Evolutionary conservation across 2,888 invertebrate species (phyloP).

Genomic region (Epinotia brunnichana): DNA sequence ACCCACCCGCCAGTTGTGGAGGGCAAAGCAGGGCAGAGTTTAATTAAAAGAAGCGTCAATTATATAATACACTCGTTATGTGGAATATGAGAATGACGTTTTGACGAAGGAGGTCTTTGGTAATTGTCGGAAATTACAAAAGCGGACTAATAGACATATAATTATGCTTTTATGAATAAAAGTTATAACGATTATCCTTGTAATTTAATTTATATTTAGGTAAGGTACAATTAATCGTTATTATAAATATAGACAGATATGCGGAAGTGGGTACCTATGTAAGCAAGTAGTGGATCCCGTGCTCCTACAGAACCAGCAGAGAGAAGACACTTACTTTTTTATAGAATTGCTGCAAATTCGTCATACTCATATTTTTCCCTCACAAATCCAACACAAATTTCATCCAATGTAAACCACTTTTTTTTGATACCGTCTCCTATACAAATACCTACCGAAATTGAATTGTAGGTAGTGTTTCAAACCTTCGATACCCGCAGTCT

Average conservation of each 20-base stretch:
- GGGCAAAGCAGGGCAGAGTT: slow-evolving; percentile 51
- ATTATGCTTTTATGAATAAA: neutral
- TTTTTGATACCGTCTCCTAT: too few species aligned
- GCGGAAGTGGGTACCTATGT: neutral
- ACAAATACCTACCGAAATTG: too few species aligned
- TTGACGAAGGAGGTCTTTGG: slow-evolving; percentile 52
- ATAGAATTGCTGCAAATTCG: too few species aligned
- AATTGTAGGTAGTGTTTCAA: neutral
- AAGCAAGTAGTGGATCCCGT: neutral
- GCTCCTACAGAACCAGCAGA: too few species aligned
- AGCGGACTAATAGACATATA: neutral
- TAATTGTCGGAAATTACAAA: slow-evolving; percentile 29
- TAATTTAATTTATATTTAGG: neutral
- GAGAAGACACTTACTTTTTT: too few species aligned
- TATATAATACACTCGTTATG: slow-evolving; percentile 52
- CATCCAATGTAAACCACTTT: too few species aligned
- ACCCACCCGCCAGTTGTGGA: slow-evolving; percentile 2
- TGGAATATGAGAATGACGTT: slow-evolving; percentile 51
- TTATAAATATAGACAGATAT: neutral
- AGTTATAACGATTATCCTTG: neutral
- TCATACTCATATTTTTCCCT: too few species aligned
- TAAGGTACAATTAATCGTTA: neutral
- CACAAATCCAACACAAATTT: too few species aligned
- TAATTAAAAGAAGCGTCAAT: slow-evolving; percentile 59
- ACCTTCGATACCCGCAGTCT: neutral